These are phyloP conservation scores for Struthidea cinerea DNA, from an alignment of 2,113 vertebrate species.

Conservation along the genomic window DNA sequence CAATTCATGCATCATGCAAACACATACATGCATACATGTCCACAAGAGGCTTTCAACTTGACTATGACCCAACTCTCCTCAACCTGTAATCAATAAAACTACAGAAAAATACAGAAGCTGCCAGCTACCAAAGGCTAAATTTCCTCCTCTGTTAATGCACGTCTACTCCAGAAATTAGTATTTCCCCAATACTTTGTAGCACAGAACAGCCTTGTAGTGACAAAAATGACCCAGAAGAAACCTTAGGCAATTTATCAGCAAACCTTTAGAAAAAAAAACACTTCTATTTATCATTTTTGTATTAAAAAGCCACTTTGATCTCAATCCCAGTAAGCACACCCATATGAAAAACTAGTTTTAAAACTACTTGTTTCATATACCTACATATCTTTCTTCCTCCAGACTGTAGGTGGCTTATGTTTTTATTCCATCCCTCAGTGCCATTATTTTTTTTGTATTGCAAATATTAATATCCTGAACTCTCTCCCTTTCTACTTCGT, in stretches of 20 bases:
- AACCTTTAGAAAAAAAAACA: fast-evolving
- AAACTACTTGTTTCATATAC: neutral
- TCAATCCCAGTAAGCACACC: neutral
- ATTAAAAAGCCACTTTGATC: neutral
- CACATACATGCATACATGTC: neutral
- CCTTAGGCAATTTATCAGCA: neutral
- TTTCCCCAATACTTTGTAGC: neutral
- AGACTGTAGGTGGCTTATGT: neutral
- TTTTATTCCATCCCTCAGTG: neutral
- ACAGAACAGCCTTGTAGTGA: neutral
- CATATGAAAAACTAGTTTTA: neutral
- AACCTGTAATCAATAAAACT: neutral
- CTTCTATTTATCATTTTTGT: neutral
- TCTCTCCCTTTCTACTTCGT: neutral
- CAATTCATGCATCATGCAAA: neutral
- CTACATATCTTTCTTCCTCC: neutral
- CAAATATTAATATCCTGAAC: neutral
- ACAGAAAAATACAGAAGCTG: neutral
- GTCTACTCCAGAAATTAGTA: neutral
- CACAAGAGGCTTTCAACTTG: neutral
- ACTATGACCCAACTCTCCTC: neutral
- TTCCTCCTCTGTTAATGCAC: neutral
- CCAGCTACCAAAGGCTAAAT: neutral
- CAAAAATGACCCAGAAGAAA: neutral
- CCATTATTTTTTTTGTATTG: neutral